Evolutionary conservation across 2,888 invertebrate genomes (phyloP).

Genomic region (Apoderus coryli): DNA sequence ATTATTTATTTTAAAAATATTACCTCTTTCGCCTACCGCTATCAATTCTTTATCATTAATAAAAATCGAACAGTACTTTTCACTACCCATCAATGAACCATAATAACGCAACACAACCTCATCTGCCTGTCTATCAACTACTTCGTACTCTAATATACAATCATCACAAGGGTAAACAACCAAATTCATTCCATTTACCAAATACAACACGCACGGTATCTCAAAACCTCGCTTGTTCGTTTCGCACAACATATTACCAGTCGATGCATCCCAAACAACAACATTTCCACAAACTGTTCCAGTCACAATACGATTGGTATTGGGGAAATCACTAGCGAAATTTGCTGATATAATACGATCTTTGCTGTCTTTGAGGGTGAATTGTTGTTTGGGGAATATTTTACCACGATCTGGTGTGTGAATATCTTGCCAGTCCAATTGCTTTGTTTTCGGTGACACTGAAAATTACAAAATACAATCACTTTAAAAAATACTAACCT

Average conservation of each 20-base stretch:
- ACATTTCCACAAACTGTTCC: slow-evolving; percentile 19
- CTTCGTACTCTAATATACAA: slow-evolving; percentile 10
- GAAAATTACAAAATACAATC: no score
- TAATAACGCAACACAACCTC: no score
- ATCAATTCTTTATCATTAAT: slow-evolving; percentile 11
- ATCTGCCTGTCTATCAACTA: no score
- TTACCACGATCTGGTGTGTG: slow-evolving; percentile 22
- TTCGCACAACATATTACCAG: slow-evolving; percentile 9
- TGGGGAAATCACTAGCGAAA: slow-evolving; percentile 19
- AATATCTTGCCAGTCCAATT: slow-evolving; percentile 26
- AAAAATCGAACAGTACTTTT: slow-evolving; percentile 13
- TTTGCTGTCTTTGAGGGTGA: slow-evolving; percentile 14
- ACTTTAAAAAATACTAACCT: no score
- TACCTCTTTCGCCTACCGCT: slow-evolving; percentile 15
- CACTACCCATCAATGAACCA: slow-evolving; percentile 8
- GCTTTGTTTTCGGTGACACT: slow-evolving; percentile 27
- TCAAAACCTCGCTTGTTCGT: slow-evolving; percentile 13
- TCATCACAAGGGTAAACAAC: slow-evolving; percentile 14
- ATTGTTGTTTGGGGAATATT: slow-evolving; percentile 15
- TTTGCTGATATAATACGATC: slow-evolving; percentile 22
- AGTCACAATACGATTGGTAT: slow-evolving; percentile 16
- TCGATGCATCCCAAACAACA: slow-evolving; percentile 17
- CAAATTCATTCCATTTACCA: no score
- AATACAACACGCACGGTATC: slow-evolving; percentile 13
- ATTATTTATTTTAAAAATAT: no score